Evolutionary conservation across 2,888 invertebrate genomes (phyloP), one percentile per base, ranked within the genome.

Genomic region (Scaptomyza cyrtandrae): DNA sequence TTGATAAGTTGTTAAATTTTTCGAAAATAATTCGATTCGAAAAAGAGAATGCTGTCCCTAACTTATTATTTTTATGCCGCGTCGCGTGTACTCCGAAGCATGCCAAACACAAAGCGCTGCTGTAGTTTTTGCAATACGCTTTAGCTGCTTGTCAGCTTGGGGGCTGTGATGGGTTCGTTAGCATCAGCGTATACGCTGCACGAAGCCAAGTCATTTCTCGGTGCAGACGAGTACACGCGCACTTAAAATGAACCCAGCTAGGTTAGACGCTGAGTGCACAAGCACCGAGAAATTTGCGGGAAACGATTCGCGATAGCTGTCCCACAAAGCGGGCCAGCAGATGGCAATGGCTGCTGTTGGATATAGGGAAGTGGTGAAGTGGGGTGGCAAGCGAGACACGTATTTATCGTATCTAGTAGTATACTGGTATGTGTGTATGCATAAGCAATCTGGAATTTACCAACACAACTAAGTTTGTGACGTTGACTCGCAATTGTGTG

Each of bases 271-370:
- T 78, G 48, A 62, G 90, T 90, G 68, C 90, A 88, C 69, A 72
- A 67, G 90, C 64, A 90, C 89, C 64, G 61, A 86, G 77, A 73
- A 73, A 61, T 71, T 59, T 76, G 86, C 82, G 85, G 81, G 81
- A 84, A 83, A 66, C 62, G 62, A 61, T 68, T 78, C 69, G 69
- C 77, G 27, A 63, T 65, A 58, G 29, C 39, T 14, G 43, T 19
- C 24, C 13, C 14, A 50, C 67, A 53, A 56, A 37, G 37, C 61
- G 45, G 16, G 33, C 16, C 35, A 62, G 54, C 64, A 71, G 43
- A 52, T 59, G 69, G 44, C 55, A 60, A 60, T 58, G 29, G 35
- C 19, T 46, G 46, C 41, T 48, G 29, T 33, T 43, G 48, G 14
- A 35, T 13, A 37, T 39, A n/a, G 27, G 14, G 24, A 52, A 39